Evolutionary conservation across 2,113 vertebrate genomes (phyloP).

Genomic region (Zosterops japonicus): DNA sequence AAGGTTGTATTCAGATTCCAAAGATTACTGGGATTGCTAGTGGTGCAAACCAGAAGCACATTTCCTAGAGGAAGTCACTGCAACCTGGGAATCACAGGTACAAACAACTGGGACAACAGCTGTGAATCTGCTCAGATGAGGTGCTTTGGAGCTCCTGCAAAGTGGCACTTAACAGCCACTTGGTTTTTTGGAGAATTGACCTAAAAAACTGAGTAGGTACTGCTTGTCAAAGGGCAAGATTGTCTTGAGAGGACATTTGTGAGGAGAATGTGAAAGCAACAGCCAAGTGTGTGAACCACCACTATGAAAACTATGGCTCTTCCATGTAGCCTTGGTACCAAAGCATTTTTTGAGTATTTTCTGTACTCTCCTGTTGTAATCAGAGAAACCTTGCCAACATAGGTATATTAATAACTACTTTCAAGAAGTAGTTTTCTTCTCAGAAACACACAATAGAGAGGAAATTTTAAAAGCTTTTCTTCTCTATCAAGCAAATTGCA

Average conservation of each 20-base stretch:
- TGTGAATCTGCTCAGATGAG: neutral
- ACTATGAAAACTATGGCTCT: neutral
- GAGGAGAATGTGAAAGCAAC: neutral
- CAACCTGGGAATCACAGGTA: neutral
- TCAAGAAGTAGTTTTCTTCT: neutral
- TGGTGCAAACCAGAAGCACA: neutral
- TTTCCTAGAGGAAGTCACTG: neutral
- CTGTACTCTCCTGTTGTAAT: neutral
- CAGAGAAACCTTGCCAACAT: neutral
- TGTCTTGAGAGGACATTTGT: neutral
- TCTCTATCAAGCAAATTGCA: neutral
- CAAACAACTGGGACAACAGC: neutral
- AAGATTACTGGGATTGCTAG: neutral
- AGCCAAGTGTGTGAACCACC: neutral
- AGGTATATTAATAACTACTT: neutral
- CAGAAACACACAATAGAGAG: neutral
- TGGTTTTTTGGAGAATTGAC: neutral
- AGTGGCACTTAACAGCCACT: neutral
- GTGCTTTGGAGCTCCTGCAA: neutral
- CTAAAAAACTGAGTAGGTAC: neutral
- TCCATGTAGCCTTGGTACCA: neutral
- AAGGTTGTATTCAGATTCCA: neutral
- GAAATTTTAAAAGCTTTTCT: neutral
- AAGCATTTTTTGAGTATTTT: neutral
- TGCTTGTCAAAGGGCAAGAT: neutral